Evolutionary conservation across 2,888 invertebrate genomes (phyloP), one percentile per base, ranked within the genome.

Genomic region (Pseudococcus viburni): DNA sequence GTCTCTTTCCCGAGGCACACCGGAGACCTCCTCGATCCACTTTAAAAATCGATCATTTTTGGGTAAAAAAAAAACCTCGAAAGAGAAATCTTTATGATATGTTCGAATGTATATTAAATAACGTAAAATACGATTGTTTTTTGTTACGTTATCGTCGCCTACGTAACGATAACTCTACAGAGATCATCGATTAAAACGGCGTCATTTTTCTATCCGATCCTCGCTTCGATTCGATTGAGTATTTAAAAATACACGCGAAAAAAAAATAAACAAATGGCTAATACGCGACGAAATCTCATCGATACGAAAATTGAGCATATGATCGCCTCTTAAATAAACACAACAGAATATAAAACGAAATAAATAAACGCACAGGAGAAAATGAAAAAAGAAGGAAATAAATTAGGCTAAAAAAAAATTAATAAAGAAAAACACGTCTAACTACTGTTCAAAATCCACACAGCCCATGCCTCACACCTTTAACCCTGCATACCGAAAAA

Each of bases 401-500:
- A 19, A 64, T 64, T 73, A 22, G 11, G 12, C 68, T 22, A 73
- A 33, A 33, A 73, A 73, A 33, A 73, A 64, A n/a, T 9, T 1
- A 33, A 59, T 7, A 73, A 73, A 3, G 26, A 73, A 33, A 26
- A 26, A n/a, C 12, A 73, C 0, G 19, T 19, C 33, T 33, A 73
- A 73, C 68, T 73, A 73, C 68, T 11, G 33, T 33, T 73, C 26
- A 5, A 73, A 73, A 73, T 73, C 68, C 68, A 73, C 68, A 73
- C 68, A 73, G 68, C 68, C 68, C 26, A 73, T 73, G 68, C 68
- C 68, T 73, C 68, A 33, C 68, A 73, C 68, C 68, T 2, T 2
- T 33, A 33, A 73, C 68, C 68, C 68, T 73, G 68, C 68, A 73
- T 73, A 6, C 33, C 26, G 68, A 73, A 73, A 59, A 73, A 73